Base-by-base conservation (phyloP, 37 sponge, comb jelly and placozoan species). In the Cliona cf. orientalis region DNA sequence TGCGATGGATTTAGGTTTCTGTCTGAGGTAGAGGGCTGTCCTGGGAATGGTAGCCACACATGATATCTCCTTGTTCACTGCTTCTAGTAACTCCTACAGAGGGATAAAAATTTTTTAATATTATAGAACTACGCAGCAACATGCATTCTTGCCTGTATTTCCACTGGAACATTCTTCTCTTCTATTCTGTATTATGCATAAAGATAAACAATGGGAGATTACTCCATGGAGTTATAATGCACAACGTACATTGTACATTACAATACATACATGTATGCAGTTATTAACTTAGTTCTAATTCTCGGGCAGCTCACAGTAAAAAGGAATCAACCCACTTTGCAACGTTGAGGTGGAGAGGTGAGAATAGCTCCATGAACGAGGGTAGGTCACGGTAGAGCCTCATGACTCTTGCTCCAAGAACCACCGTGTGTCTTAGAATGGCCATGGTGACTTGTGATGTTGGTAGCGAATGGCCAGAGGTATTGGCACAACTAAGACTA, bases 1-100 rank as follows among this genome's bases (percentile, higher is more conserved):
- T 46, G 76, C 79, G 26, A 96, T 87, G 28, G 94, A 91, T 40
- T 87, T 83, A 45, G 97, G 94, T 62, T 92, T 93, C 66, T 85
- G 84, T 64, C 77, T 89, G n/a, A 93, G 69, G 58, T 66, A 72
- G 0, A 93, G 83, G 1, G 63, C 44, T 22, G 46, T 29, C n/a
- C 68, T 83, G 2, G 75, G 79, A 28, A 0, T 31, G 64, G 58
- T 34, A n/a, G 71, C 49, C 40, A 46, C 55, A 32, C 31, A 53
- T 34, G 5, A 1, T 42, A 31, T 28, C 14, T 28, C 25, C 0
- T 6, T 58, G 22, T 4, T 14, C 14, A 56, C 43, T 9, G 5
- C 6, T 25, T 3, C 58, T 35, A 75, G 29, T 1, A 12, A 28
- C 32, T 58, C 42, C 41, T 58, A 42, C 1, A 38, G 59, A 39